Base-by-base conservation (phyloP, 1,140 invertebrate species). In the Chrysoperla carnea region DNA sequence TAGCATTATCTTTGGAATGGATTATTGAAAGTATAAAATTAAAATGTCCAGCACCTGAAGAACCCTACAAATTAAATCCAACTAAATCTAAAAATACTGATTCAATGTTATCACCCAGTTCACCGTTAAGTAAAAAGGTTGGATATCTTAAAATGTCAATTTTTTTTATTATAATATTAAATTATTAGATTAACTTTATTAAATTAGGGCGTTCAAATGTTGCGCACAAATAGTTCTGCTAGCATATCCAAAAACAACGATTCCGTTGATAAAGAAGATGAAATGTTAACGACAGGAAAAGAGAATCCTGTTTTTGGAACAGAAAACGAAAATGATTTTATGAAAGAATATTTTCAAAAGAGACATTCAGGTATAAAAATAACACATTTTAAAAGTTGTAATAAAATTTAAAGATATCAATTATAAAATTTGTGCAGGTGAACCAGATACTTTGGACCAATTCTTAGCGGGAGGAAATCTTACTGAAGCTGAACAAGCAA, bases 1-100 rank as follows among this genome's bases (percentile, higher is more conserved):
- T 72, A 49, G 64, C 85, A 37, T 72, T 90, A 1, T 71, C 62
- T 35, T 27, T 78, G 36, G 61, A 73, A 11, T 91, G 88, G 88
- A 54, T 91, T 17, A 52, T 77, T 12, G 72, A 80, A 45, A 83
- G 83, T 56, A 74, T 84, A 2, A 68, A 70, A 45, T 58, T 73
- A 0, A 67, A 70, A 39, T 61, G 60, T 40, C 62, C 72, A 6
- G 68, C 75, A 3, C 59, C 64, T 13, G 81, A 84, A 57, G 64
- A 70, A 27, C 51, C 59, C 12, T 73, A 65, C 49, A 48, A 66
- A 39, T 56, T 60, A 13, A 47, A 44, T 46, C 31, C 40, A 7
- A 50, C 8, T 4, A 33, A 33, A 33, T 12, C 6, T 33, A 12
- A 33, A 33, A 33, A 36, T 13, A 36, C 56, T 29, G 47, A 50